Evolutionary conservation across 2,113 vertebrate species (phyloP), one percentile per base, ranked within the genome.

Genomic region (Otocyon megalotis): DNA sequence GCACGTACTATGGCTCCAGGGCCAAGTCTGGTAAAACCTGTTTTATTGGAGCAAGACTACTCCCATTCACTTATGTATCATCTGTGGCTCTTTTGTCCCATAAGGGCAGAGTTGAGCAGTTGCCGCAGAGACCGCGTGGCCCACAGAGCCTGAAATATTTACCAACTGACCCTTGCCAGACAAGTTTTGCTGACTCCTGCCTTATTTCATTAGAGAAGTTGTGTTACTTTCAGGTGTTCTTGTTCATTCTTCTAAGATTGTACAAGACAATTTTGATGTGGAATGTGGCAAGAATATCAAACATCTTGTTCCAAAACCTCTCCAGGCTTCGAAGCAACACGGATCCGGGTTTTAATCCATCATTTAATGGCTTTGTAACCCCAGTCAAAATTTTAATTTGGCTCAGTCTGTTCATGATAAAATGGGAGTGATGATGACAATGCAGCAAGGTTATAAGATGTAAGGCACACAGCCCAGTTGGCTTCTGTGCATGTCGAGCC

Each of bases 321-420:
- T 37, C 17, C 3, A 30, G n/a, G 35, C 63, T 88, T 92, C 48
- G 76, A 87, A 88, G 90, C 84, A 54, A 37, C 50, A 53, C 19
- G 37, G 95, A 37, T 37, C 17, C 2, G 0, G 65, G 16, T 81
- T 81, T 80, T 83, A 81, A 35, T 56, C 54, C 83, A 62, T 72
- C 14, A 0, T 54, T 67, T 76, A 67, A 72, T 69, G 95, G 60
- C 32, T 69, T 84, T 28, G 12, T 84, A 84, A 89, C 32, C 76
- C 67, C 14, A 62, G 69, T 69, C 79, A 93, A 71, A 84, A 9
- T 77, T 58, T 93, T 79, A 84, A 20, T 93, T 93, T 85, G 50
- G 67, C 30, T 30, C 32, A 3, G 30, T 50, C 37, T 28, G 26
- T 54, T 65, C 20, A 14, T 5, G 15, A 85, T 82, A 62, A 63